Conservation (phyloP, 2,113 vertebrate genomes). For the Azemiops feae region DNA sequence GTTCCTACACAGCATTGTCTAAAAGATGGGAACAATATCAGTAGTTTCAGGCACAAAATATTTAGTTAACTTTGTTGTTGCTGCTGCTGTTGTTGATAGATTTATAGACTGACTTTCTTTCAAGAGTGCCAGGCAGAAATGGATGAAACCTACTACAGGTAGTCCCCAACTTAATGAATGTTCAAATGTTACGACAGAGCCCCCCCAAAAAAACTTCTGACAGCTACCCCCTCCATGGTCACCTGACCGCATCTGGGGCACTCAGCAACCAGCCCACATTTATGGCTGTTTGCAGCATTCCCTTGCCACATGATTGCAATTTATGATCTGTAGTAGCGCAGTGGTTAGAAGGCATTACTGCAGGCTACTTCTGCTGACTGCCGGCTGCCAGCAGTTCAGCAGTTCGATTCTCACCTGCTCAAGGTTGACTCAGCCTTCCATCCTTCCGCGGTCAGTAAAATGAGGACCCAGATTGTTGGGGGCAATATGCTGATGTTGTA, state of each 20-base stretch:
- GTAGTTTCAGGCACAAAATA: background rate
- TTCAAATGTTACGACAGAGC: background rate
- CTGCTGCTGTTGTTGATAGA: background rate
- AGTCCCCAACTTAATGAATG: background rate
- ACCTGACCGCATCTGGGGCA: background rate
- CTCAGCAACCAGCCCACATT: background rate
- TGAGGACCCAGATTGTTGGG: no score
- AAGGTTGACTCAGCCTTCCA: no score
- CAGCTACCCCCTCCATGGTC: background rate
- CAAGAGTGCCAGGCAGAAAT: background rate
- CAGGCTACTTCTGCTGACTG: no score
- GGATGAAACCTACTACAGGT: background rate
- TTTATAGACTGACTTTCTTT: background rate
- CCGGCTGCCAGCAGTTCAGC: no score
- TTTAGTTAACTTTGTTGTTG: background rate
- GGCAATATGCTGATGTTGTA: no score
- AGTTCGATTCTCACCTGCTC: no score
- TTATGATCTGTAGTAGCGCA: background rate
- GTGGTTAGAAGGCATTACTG: no score
- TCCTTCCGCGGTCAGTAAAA: no score
- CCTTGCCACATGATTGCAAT: background rate
- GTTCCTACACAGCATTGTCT: conserved; percentile 96
- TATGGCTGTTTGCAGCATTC: background rate
- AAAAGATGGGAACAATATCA: conserved; percentile 15
- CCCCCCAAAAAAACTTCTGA: background rate